Conservation (phyloP, 2,797 vertebrate genomes). For the Mus spretus region DNA sequence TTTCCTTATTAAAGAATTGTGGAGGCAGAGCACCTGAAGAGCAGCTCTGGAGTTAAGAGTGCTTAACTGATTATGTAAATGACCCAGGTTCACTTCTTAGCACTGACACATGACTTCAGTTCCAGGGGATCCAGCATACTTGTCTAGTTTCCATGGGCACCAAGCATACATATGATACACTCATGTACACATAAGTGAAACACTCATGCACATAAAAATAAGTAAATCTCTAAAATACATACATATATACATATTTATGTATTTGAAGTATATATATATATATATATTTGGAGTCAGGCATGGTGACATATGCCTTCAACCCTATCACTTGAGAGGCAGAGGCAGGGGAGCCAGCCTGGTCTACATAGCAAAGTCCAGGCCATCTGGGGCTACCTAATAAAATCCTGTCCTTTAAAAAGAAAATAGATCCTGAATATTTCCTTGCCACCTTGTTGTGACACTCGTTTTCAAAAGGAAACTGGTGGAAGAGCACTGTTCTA, state of each 20-base stretch:
- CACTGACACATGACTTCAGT: neutral
- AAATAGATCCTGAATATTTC: neutral
- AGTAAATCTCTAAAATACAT: neutral
- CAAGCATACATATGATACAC: neutral
- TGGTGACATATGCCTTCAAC: neutral
- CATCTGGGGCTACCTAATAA: neutral
- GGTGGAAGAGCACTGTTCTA: neutral
- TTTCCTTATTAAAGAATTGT: neutral
- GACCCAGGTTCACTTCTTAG: neutral
- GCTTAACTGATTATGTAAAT: neutral
- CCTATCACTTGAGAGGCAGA: neutral
- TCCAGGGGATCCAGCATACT: neutral
- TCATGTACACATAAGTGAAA: neutral
- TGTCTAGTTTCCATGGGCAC: neutral
- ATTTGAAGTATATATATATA: too few relatives aligned
- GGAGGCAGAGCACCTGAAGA: neutral
- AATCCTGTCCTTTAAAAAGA: neutral
- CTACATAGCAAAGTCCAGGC: neutral
- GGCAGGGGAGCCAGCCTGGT: neutral
- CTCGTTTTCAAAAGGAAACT: neutral
- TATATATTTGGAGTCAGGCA: neutral
- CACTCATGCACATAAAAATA: neutral
- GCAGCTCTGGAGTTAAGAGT: neutral
- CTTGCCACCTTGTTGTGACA: neutral
- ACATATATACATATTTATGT: too few relatives aligned